These are phyloP conservation scores for Channallabes apus DNA, from an alignment of 2,797 vertebrate genomes.

Conservation along the genomic window DNA sequence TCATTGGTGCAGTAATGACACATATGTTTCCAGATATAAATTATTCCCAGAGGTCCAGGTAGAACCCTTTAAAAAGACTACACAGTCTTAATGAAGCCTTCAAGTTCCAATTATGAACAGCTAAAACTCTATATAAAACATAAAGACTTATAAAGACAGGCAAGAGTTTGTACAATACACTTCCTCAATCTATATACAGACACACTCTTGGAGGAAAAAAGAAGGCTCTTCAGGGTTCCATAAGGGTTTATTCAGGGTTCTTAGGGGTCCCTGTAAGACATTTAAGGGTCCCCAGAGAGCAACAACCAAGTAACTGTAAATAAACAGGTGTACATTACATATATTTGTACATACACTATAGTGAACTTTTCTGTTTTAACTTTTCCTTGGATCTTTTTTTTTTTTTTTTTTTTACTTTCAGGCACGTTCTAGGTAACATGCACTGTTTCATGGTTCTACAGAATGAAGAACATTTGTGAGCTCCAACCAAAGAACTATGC, in stretches of 20 bases:
- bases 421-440: not conserved
- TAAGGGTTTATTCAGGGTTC: not conserved
- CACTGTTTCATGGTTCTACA: not conserved
- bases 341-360: not conserved
- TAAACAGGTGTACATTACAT: not conserved
- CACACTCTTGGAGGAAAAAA: not conserved
- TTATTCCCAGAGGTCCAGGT: not conserved
- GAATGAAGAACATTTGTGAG: not conserved
- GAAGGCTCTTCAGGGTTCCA: not conserved
- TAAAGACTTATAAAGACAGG: not conserved
- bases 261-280: not conserved
- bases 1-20: not conserved
- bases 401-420: not conserved
- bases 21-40: not conserved
- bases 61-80: not conserved
- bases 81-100: not conserved
- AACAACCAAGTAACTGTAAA: not conserved
- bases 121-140: too few species aligned
- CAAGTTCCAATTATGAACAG: not conserved
- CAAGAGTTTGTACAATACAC: not conserved
- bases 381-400: not conserved
- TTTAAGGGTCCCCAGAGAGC: not conserved
- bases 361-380: not conserved
- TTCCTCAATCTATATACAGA: not conserved
- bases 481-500: not conserved